Evolutionary conservation across 2,113 vertebrate species (phyloP), one percentile per base, ranked within the genome.

Genomic region (Pygoscelis adeliae): DNA sequence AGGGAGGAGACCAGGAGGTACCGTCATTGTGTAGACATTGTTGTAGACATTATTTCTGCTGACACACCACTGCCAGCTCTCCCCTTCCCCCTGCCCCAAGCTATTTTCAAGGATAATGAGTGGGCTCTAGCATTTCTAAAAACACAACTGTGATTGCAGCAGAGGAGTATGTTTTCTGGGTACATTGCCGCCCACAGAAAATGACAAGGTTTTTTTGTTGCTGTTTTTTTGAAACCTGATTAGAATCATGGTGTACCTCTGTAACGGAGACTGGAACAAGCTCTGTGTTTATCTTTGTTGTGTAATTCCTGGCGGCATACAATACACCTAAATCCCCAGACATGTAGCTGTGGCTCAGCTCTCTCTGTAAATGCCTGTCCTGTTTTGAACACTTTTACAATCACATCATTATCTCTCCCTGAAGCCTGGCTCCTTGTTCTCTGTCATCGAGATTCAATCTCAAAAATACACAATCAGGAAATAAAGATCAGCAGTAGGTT

Each of bases 151-250:
- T 71, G 73, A 61, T 25, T 87, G 59, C 58, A 93, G 86, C 46
- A 71, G 87, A 92, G 53, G 66, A 87, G 27, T 94, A 40, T 86
- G 80, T 96, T 95, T 95, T 93, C 89, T 93, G 59, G 42, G 74
- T 84, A 73, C 42, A 19, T 83, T 90, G n/a, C 62, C 7, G 1
- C 77, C 53, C 69, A 53, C 81, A 67, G 34, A 65, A 97, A 84
- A 85, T 6, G 2, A n/a, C 30, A 83, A 69, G 55, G 15, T 0
- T 2, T 77, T 93, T 91, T 77, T 80, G 11, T 85, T 83, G 52
- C 63, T 72, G 18, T 11, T 69, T 76, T 79, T 62, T 46, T 36
- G 2, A n/a, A 69, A 87, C 49, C 63, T 79, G 10, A 17, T 79
- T 71, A 85, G 52, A 87, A 71, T 76, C n/a, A 52, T 26, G 17